These are phyloP conservation scores for Euura lappo DNA, from an alignment of 1,140 invertebrate species.

Conservation along the genomic window DNA sequence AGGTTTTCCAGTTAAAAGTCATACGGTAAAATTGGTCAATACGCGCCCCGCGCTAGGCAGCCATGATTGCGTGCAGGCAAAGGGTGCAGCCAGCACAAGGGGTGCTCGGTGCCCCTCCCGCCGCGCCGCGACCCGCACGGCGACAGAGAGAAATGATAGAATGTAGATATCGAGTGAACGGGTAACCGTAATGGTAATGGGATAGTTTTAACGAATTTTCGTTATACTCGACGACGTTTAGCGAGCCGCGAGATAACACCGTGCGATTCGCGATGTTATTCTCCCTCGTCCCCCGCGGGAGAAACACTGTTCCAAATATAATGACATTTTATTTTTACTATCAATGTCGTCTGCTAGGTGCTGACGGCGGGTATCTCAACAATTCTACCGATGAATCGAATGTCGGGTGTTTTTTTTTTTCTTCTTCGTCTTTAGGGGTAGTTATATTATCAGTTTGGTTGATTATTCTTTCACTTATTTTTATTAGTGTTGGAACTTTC, in stretches of 20 bases:
- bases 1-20: conserved; percentile 24
- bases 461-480: too few species aligned
- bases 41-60: conserved; percentile 50
- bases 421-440: too few species aligned
- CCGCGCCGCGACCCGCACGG: background rate
- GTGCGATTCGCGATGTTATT: background rate
- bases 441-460: too few species aligned
- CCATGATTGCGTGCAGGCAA: conserved; percentile 53
- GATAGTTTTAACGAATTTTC: background rate
- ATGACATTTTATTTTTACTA: conserved; percentile 50
- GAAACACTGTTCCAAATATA: conserved; percentile 39
- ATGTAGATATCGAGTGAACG: background rate
- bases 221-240: conserved; percentile 2
- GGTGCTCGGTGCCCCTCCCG: conserved; percentile 18
- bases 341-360: conserved; percentile 43
- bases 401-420: conserved; percentile 17
- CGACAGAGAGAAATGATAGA: background rate
- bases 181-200: too few species aligned
- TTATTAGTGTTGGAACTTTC: too few species aligned
- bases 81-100: conserved; percentile 45
- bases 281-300: conserved; percentile 17
- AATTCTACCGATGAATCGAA: background rate
- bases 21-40: conserved; percentile 49
- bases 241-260: background rate
- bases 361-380: conserved; percentile 12